Base-by-base conservation (phyloP, 2,797 vertebrate species). In the Hylomyscus alleni region DNA sequence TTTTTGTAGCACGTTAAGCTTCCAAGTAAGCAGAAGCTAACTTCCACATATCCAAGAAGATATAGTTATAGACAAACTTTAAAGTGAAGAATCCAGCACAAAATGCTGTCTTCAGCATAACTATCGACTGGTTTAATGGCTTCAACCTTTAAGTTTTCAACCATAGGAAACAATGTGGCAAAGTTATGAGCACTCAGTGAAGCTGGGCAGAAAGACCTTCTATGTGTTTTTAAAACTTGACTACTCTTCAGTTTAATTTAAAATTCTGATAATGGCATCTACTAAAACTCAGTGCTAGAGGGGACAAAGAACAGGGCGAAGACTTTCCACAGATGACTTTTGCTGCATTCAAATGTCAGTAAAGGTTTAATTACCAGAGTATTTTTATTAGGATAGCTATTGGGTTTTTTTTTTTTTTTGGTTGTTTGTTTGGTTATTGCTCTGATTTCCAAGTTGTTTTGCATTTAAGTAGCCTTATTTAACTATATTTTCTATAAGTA, bases 251-350 rank as follows among this genome's bases (percentile, higher is more conserved):
- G 20, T 83, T 92, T 86, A 29, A 92, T 76, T 95, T 93, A 69
- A 86, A 93, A 90, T 95, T 87, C 50, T 87, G 73, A 91, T 94
- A 95, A 89, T 65, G 56, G 40, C 69, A 69, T 87, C n/a, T 92
- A 65, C 62, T 93, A 76, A 96, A 89, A 95, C 58, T 85, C 75
- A 94, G 77, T 92, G 60, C 29, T 73, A 44, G 78, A 93, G 81
- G 89, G 76, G 52, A 92, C 19, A 56, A 47, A 91, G 4, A 34
- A 34, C 3, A 67, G 58, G 54, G 69, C 94, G 67, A 44, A 86
- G 40, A 37, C 92, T 92, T 90, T 60, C 20, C 58, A 84, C 0
- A 40, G 76, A 92, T 65, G 65, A 69, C n/a, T 81, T 78, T 73
- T 83, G 10, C 34, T 73, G 19, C 14, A 87, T 78, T 40, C 65